These are phyloP conservation scores for Boloria euphrosyne DNA, from an alignment of 2,888 invertebrate species.

Conservation along the genomic window DNA sequence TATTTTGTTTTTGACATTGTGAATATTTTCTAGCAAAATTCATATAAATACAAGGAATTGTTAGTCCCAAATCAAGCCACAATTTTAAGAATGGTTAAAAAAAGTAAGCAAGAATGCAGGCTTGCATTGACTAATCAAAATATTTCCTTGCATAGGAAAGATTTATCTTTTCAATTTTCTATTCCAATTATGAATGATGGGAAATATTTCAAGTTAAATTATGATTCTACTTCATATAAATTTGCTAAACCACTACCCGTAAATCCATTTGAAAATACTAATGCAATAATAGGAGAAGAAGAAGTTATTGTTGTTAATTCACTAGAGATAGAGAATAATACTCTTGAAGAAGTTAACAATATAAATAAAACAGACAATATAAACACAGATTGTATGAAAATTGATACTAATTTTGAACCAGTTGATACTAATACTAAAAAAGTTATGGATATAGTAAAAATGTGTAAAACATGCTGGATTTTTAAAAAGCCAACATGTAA, in stretches of 20 bases:
- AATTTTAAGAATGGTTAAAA: conserved; percentile 21
- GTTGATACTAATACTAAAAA: background rate
- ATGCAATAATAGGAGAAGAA: background rate
- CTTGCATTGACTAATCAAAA: background rate
- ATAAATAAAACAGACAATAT: background rate
- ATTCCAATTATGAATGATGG: conserved; percentile 8
- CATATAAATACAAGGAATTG: conserved; percentile 63
- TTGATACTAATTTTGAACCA: background rate
- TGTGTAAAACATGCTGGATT: conserved; percentile 48
- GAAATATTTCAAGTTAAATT: conserved; percentile 10
- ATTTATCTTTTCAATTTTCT: conserved; percentile 19
- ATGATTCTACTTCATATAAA: conserved; percentile 41
- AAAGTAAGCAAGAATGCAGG: background rate
- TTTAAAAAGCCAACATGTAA: conserved; percentile 46
- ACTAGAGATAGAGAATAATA: too few species aligned
- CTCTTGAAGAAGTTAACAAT: background rate
- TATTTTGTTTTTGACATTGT: conserved; percentile 4
- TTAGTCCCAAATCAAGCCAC: conserved; percentile 50
- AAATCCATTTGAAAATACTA: conserved; percentile 5
- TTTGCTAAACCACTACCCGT: conserved; percentile 45
- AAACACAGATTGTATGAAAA: background rate
- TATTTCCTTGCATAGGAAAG: background rate
- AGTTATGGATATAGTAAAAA: conserved; percentile 5
- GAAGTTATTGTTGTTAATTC: background rate
- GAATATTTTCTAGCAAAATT: conserved; percentile 59